Evolutionary conservation across 2,113 vertebrate species (phyloP), one percentile per base, ranked within the genome.

Genomic region (Odontesthes bonariensis): DNA sequence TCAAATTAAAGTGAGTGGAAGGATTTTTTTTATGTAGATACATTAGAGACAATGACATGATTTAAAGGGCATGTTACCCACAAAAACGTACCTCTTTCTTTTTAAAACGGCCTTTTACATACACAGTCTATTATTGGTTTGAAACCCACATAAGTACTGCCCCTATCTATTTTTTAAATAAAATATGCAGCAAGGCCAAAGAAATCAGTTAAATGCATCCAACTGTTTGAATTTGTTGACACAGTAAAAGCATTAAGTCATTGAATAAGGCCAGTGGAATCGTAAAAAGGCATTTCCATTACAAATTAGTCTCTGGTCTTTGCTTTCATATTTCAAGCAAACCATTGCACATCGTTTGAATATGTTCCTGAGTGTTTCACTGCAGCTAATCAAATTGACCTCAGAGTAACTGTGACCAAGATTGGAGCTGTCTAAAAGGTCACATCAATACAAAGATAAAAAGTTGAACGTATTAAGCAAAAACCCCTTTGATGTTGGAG

Each of bases 231-330:
- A 82, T 58, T 56, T 84, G 76, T 86, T 68, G 77, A 85, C 20
- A 33, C 58, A 79, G 80, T 82, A 82, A 75, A 73, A 42, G 73
- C 83, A 88, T 86, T 70, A 85, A 86, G 65, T 70, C 75, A 84
- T 82, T 85, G 79, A 79, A 74, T 40, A 60, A 77, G 72, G 46
- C 60, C 55, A 46, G 64, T 44, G 64, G 79, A 82, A 75, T 80
- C 77, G 79, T 84, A 84, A 84, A n/a, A 82, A 88, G 27, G 49
- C 67, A 85, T 85, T 88, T 90, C 64, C 73, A 78, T 88, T 75
- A 79, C 86, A 88, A 79, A 84, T 84, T 33, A 75, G 65, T 78
- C 78, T 66, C 56, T 63, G 73, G 63, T 82, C 79, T 17, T 44
- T 53, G 68, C 85, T 79, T 81, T 83, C 75, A 81, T 84, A 73